Evolutionary conservation across 2,888 invertebrate genomes (phyloP).

Genomic region (Carterocephalus palaemon): DNA sequence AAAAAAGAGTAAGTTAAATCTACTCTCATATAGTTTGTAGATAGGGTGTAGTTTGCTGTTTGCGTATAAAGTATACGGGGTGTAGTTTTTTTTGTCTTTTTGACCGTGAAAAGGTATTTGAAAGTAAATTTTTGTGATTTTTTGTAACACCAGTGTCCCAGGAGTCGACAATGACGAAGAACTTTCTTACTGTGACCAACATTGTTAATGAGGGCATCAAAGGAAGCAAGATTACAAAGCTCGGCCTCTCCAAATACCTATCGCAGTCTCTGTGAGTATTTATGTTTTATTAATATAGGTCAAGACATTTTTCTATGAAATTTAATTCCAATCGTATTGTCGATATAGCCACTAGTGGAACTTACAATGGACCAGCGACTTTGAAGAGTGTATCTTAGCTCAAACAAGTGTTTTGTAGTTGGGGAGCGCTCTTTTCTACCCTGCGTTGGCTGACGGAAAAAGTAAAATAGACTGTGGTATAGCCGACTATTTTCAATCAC

Average conservation of each 20-base stretch:
- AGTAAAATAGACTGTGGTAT: too few species aligned
- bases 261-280: slow-evolving; percentile 89
- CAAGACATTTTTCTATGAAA: not conserved
- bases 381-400: too few species aligned
- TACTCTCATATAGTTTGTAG: slow-evolving; percentile 24
- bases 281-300: slow-evolving; percentile 1
- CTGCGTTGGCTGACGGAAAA: too few species aligned
- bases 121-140: slow-evolving; percentile 32
- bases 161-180: slow-evolving; percentile 76
- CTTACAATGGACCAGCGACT: too few species aligned
- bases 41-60: slow-evolving; percentile 13
- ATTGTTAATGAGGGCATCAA: slow-evolving; percentile 86
- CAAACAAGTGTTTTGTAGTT: too few species aligned
- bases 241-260: slow-evolving; percentile 85
- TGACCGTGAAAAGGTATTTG: slow-evolving; percentile 29
- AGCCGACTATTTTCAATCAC: too few species aligned
- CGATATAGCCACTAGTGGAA: too few species aligned
- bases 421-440: too few species aligned
- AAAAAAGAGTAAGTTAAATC: slow-evolving; percentile 62
- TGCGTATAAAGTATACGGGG: slow-evolving; percentile 5
- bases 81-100: slow-evolving; percentile 30
- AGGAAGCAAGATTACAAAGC: slow-evolving; percentile 85
- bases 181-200: slow-evolving; percentile 80
- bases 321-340: not conserved
- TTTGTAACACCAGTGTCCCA: slow-evolving; percentile 62